Evolutionary conservation across 2,888 invertebrate species (phyloP).

Genomic region (Lasioglossum oenotherae): DNA sequence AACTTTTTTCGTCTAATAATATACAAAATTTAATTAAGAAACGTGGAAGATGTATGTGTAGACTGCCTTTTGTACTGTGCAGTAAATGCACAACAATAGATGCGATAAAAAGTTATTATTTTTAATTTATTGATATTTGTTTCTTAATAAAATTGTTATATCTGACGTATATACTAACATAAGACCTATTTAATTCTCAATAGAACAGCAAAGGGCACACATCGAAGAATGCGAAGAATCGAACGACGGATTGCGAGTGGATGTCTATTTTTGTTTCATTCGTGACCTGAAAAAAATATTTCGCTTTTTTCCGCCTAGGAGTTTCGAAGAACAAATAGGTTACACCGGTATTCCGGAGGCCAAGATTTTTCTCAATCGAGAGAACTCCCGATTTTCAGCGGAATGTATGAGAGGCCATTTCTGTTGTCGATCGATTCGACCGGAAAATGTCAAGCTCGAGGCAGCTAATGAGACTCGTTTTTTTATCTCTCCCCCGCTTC

Average conservation of each 20-base stretch:
- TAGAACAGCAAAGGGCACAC: not conserved
- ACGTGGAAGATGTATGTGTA: not conserved
- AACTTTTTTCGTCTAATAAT: not conserved
- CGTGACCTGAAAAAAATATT: not conserved
- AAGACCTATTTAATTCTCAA: not conserved
- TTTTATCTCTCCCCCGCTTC: slow-evolving; percentile 2
- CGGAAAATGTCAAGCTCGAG: slow-evolving; percentile 53
- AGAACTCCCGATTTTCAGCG: not conserved
- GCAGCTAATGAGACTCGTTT: slow-evolving; percentile 66
- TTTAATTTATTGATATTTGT: not conserved
- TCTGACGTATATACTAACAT: not conserved
- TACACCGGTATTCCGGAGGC: not conserved
- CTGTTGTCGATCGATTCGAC: slow-evolving; percentile 31
- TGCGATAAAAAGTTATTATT: not conserved
- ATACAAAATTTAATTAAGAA: not conserved
- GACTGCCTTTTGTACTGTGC: not conserved
- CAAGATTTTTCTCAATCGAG: slow-evolving; percentile 25
- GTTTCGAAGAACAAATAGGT: slow-evolving; percentile 2
- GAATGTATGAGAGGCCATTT: slow-evolving; percentile 19
- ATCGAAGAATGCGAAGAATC: not conserved
- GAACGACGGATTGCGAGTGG: not conserved
- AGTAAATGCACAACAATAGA: not conserved
- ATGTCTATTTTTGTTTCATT: not conserved
- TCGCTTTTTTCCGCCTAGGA: not conserved
- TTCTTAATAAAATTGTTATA: not conserved